These are phyloP conservation scores for Synanthedon myopaeformis DNA, from an alignment of 2,888 invertebrate species.

Conservation along the genomic window DNA sequence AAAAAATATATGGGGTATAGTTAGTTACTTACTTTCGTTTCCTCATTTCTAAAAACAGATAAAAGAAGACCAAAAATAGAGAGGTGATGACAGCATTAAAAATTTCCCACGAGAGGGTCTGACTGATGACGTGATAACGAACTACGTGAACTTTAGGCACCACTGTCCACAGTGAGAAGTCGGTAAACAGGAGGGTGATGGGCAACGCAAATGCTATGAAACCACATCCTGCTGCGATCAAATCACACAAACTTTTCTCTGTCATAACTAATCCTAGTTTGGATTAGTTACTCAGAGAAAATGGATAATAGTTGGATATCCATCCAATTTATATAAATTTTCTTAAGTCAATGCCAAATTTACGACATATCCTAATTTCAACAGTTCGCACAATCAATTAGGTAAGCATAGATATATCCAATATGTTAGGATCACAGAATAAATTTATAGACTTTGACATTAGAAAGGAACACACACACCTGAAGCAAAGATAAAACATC, in stretches of 20 bases:
- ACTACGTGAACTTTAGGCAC: constrained; percentile 44
- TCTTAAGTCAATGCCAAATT: neutral
- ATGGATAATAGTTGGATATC: too few species aligned
- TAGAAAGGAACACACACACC: too few species aligned
- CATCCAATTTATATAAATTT: too few species aligned
- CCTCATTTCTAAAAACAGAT: constrained; percentile 47
- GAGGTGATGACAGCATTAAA: constrained; percentile 31
- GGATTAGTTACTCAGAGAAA: too few species aligned
- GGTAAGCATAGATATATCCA: too few species aligned
- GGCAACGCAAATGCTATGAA: constrained; percentile 42
- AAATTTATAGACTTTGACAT: too few species aligned
- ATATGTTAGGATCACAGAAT: too few species aligned
- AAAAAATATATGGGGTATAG: neutral
- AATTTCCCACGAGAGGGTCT: constrained; percentile 39
- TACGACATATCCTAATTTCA: neutral
- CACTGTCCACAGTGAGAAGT: constrained; percentile 45
- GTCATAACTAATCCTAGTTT: neutral
- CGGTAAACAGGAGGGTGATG: constrained; percentile 42
- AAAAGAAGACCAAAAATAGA: constrained; percentile 35
- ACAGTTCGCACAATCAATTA: neutral
- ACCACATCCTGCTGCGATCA: neutral
- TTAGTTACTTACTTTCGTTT: constrained; percentile 41
- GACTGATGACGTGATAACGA: constrained; percentile 35
- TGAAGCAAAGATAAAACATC: too few species aligned
- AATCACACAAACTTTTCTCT: constrained; percentile 12